Evolutionary conservation across 2,888 invertebrate species (phyloP).

Genomic region (Acronicta psi): DNA sequence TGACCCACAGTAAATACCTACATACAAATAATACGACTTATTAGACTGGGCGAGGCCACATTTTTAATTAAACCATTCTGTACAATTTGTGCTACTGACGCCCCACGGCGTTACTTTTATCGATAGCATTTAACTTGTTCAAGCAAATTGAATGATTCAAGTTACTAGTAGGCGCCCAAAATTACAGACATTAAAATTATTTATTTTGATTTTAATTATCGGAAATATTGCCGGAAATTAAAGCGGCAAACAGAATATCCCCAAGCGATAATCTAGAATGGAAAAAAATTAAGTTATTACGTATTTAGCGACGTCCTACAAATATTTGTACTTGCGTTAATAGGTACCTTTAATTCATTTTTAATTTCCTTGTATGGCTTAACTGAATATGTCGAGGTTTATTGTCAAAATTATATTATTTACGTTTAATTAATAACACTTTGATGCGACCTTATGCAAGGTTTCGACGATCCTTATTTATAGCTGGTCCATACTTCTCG

Average conservation of each 20-base stretch:
- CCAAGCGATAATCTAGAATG: conserved; percentile 4
- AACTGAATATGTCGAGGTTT: conserved; percentile 12
- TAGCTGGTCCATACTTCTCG: conserved; percentile 11
- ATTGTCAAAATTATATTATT: conserved; percentile 33
- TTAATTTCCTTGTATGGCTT: conserved; percentile 16
- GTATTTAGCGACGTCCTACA: conserved; percentile 4
- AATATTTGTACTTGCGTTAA: background rate
- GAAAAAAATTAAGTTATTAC: conserved; percentile 3
- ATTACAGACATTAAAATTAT: conserved; percentile 27
- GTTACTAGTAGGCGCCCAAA: conserved; percentile 35
- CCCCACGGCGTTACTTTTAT: conserved; percentile 49
- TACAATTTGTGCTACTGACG: conserved; percentile 55
- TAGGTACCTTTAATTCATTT: conserved; percentile 1
- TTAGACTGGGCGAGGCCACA: conserved; percentile 64
- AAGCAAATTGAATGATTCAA: conserved; percentile 17
- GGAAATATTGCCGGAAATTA: conserved; percentile 28
- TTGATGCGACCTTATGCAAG: conserved; percentile 29
- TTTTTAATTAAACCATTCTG: conserved; percentile 69
- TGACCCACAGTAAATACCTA: conserved; percentile 53
- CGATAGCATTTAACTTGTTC: conserved; percentile 25
- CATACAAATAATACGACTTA: conserved; percentile 58
- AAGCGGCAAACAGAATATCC: conserved; percentile 9
- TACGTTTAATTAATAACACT: conserved; percentile 32
- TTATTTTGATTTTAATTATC: conserved; percentile 27
- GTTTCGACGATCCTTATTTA: conserved; percentile 31